These are phyloP conservation scores for Lepilemur septentrionalis DNA, from an alignment of 2,797 vertebrate genomes.

Conservation along the genomic window DNA sequence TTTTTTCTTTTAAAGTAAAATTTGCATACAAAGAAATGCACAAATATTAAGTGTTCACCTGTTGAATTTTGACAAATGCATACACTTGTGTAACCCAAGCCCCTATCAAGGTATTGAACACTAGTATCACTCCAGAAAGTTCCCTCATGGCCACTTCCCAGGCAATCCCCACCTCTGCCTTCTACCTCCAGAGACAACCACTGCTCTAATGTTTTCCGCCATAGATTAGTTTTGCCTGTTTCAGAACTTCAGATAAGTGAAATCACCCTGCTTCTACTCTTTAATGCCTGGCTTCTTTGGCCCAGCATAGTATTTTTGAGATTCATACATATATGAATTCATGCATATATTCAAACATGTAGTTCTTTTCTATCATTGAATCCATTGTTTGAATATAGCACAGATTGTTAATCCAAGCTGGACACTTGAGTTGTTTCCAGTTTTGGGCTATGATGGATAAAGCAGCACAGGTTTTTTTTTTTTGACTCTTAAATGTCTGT, in stretches of 20 bases:
- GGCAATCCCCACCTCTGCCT: background rate
- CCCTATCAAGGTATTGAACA: background rate
- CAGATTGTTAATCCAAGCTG: background rate
- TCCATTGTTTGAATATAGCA: background rate
- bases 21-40: background rate
- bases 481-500: background rate
- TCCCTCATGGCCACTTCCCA: background rate
- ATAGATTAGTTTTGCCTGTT: background rate
- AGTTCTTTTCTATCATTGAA: background rate
- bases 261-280: background rate
- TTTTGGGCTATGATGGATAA: background rate
- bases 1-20: constrained; percentile 14
- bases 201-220: background rate
- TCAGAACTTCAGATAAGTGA: background rate
- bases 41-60: background rate
- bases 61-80: background rate
- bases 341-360: background rate
- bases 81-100: background rate
- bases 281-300: background rate
- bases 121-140: background rate
- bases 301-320: background rate
- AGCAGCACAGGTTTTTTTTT: background rate
- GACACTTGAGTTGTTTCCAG: background rate
- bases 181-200: background rate
- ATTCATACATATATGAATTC: background rate